Conservation (phyloP, 2,888 invertebrate genomes). For the Graphium colonna region DNA sequence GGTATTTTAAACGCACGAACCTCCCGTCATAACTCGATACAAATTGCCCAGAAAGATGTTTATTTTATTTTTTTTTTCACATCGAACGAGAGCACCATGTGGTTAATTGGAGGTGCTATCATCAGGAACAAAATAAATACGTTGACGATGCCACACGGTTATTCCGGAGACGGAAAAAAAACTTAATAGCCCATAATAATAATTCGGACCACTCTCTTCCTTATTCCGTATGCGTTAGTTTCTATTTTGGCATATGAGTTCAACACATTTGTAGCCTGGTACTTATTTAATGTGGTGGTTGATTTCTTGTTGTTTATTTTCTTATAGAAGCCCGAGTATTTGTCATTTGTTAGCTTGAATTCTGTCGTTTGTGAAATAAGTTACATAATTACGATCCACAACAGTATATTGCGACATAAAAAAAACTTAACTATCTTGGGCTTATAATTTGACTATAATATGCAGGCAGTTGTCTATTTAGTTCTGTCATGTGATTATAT, state of each 20-base stretch:
- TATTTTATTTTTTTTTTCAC: constrained; percentile 76
- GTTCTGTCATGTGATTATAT: no score
- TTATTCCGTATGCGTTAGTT: constrained; percentile 18
- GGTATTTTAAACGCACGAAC: constrained; percentile 69
- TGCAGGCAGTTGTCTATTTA: no score
- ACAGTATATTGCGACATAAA: no score
- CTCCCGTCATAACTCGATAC: constrained; percentile 67
- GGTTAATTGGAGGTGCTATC: constrained; percentile 73
- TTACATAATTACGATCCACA: background rate
- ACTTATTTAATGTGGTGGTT: constrained; percentile 5
- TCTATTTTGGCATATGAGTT: constrained; percentile 8
- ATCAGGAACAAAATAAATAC: constrained; percentile 66
- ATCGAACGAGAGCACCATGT: constrained; percentile 60
- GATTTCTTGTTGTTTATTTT: constrained; percentile 8
- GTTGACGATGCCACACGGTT: constrained; percentile 57
- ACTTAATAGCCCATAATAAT: constrained; percentile 52
- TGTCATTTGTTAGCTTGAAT: constrained; percentile 10
- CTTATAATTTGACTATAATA: no score
- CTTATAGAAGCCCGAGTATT: background rate
- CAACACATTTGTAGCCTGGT: constrained; percentile 4
- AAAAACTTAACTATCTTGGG: no score
- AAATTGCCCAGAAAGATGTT: constrained; percentile 75
- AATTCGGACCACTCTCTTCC: constrained; percentile 49
- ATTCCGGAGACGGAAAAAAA: constrained; percentile 45
- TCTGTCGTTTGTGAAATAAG: constrained; percentile 3